Conservation (phyloP, 2,888 invertebrate genomes). For the Artemia sinica region DNA sequence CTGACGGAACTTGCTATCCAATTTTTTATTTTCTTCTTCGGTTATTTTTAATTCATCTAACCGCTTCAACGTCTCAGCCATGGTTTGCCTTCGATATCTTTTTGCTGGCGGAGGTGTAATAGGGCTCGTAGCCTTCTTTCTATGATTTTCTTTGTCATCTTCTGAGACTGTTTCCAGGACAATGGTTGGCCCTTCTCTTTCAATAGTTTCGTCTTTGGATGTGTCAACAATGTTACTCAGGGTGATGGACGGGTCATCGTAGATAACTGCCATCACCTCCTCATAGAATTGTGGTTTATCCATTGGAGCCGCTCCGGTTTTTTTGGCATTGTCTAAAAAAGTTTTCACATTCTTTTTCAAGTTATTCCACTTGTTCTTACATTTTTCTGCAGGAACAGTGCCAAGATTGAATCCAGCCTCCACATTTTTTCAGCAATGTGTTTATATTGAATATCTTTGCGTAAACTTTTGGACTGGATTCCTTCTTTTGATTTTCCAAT, state of each 20-base stretch:
- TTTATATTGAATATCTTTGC: background rate
- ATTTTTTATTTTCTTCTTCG: background rate
- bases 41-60: background rate
- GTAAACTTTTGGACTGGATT: background rate
- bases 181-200: background rate
- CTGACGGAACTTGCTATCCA: background rate
- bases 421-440: background rate
- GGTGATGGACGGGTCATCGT: background rate
- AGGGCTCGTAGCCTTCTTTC: background rate
- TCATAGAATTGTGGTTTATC: background rate
- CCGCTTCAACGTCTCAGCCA: background rate
- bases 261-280: background rate
- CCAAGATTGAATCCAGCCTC: background rate
- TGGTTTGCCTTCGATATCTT: slow-evolving; percentile 4
- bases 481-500: too few species aligned
- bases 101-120: background rate
- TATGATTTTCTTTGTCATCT: too few species aligned
- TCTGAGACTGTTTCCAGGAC: background rate
- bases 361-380: background rate
- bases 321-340: slow-evolving; percentile 1
- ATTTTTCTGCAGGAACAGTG: background rate
- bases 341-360: slow-evolving; percentile 9
- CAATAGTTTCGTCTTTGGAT: background rate
- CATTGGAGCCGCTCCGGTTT: background rate
- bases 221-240: background rate